Conservation (phyloP, 2,888 invertebrate genomes). For the Pheosia gnoma region DNA sequence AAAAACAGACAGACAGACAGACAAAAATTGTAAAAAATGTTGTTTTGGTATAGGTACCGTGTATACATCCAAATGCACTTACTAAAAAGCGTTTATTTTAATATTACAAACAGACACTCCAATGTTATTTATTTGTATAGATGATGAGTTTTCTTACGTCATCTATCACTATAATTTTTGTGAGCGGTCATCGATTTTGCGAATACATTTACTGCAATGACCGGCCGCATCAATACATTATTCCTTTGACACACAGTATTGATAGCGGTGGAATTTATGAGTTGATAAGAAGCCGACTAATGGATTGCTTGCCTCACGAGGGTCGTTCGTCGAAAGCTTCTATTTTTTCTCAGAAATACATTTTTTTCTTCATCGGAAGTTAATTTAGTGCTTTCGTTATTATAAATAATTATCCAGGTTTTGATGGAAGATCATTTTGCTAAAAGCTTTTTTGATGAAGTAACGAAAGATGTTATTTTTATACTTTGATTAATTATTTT, state of each 20-base stretch:
- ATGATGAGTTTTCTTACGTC: too few species aligned
- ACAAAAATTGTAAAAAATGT: too few species aligned
- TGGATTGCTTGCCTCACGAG: conserved; percentile 60
- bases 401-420: conserved; percentile 32
- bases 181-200: background rate
- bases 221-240: conserved; percentile 52
- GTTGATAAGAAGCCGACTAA: conserved; percentile 70
- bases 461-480: conserved; percentile 8
- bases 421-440: conserved; percentile 22
- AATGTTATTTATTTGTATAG: too few species aligned
- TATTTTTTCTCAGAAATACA: conserved; percentile 7
- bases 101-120: too few species aligned
- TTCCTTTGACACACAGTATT: conserved; percentile 53
- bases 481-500: background rate
- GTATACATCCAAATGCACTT: too few species aligned
- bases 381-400: conserved; percentile 28
- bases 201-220: conserved; percentile 27
- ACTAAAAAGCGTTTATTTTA: too few species aligned
- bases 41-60: too few species aligned
- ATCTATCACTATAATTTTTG: too few species aligned
- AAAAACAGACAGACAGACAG: too few species aligned
- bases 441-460: conserved; percentile 17
- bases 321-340: background rate
- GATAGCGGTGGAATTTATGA: conserved; percentile 68
- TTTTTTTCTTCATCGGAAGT: conserved; percentile 17